These are phyloP conservation scores for Aurelia aurita complex sp. Pacific DNA, from an alignment of 30 jellyfish, hydroid and myxozoan species.

Conservation along the genomic window DNA sequence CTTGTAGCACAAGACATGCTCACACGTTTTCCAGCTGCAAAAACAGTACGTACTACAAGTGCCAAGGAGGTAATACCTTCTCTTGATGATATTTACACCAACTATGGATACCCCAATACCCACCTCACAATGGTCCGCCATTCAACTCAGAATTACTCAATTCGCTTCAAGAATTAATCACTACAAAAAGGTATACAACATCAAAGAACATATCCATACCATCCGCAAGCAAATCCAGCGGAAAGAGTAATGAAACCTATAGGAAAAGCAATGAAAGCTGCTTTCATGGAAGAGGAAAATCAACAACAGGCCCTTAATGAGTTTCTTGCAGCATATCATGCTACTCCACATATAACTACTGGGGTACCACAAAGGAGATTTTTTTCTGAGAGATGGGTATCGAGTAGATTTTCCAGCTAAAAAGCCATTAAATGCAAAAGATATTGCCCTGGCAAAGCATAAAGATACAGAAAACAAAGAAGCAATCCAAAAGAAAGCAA, in stretches of 20 bases:
- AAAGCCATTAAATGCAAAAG: neutral
- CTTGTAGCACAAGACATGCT: slow-evolving; percentile 52
- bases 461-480: slow-evolving; percentile 4
- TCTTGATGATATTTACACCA: slow-evolving; percentile 42
- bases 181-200: neutral
- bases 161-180: neutral
- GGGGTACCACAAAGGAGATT: slow-evolving; percentile 61
- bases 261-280: slow-evolving; percentile 68
- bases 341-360: slow-evolving; percentile 55
- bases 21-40: slow-evolving; percentile 56
- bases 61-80: slow-evolving; percentile 34
- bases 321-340: slow-evolving; percentile 40
- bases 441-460: slow-evolving; percentile 10
- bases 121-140: slow-evolving; percentile 61
- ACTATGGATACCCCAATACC: slow-evolving; percentile 43
- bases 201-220: slow-evolving; percentile 21
- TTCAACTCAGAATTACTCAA: neutral
- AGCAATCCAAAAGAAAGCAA: slow-evolving; percentile 11
- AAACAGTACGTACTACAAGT: slow-evolving; percentile 43
- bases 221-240: slow-evolving; percentile 67
- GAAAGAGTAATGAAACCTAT: slow-evolving; percentile 54
- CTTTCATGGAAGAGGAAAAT: neutral
- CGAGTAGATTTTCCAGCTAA: slow-evolving; percentile 33
- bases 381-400: slow-evolving; percentile 50
- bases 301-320: slow-evolving; percentile 29